Evolutionary conservation across 2,113 vertebrate genomes (phyloP).

Genomic region (Peromyscus californicus): DNA sequence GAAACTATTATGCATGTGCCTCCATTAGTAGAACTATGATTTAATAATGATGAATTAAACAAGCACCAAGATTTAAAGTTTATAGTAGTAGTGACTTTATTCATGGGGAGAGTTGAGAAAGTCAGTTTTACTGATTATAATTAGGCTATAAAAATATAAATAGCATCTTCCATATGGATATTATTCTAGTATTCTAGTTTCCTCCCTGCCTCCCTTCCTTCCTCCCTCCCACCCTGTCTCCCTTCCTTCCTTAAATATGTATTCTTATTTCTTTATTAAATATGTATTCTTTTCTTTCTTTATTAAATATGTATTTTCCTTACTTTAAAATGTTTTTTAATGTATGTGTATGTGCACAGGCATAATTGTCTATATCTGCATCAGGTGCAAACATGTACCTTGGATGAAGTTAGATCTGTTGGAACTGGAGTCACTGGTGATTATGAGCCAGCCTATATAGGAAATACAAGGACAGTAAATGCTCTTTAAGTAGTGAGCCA

Average conservation of each 20-base stretch:
- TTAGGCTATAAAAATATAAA: neutral
- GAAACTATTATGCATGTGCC: neutral
- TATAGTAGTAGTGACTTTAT: neutral
- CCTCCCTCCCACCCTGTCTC: neutral
- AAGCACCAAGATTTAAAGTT: neutral
- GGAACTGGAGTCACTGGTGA: too few species aligned
- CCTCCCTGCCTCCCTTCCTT: neutral
- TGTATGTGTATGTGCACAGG: neutral
- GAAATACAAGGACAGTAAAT: neutral
- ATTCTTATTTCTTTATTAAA: neutral
- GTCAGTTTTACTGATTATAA: neutral
- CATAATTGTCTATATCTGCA: too few species aligned
- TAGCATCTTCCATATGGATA: neutral
- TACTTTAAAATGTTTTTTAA: neutral
- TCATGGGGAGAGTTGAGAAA: neutral
- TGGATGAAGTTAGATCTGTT: neutral
- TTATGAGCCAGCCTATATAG: neutral
- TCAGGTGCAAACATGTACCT: neutral
- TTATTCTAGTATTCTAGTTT: neutral
- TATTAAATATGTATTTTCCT: neutral
- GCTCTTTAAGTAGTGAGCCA: neutral
- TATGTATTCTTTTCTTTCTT: neutral
- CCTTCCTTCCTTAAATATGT: neutral
- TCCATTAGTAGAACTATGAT: neutral
- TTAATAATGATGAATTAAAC: constrained; percentile 20